Base-by-base conservation (phyloP, 2,888 invertebrate species). In the Ornithoptera alexandrae region DNA sequence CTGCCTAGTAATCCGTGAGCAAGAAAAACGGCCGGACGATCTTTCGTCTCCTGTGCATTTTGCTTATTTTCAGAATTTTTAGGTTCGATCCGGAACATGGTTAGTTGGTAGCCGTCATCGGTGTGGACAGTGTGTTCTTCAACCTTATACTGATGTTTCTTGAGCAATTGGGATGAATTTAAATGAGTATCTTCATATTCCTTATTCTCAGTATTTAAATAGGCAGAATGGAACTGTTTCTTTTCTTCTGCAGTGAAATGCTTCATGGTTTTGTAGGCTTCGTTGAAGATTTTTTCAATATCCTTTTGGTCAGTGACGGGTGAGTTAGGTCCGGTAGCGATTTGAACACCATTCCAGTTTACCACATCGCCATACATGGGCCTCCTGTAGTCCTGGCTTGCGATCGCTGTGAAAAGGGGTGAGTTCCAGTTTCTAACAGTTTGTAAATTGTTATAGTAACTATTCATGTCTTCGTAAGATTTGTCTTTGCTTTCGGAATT, bases 1-100 rank as follows among this genome's bases (percentile, higher is more conserved):
- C 94, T 94, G 61, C 94, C 94, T n/a, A 95, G 81, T 4, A 97
- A 82, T 7, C 96, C 95, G 80, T 95, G 95, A 86, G 94, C 90
- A 57, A 95, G 75, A 71, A 95, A 87, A 1, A 93, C 93, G 1
- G 90, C 92, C 8, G 92, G 92, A 67, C 79, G 83, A 60, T 80
- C 79, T 68, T 75, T 77, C 46, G 77, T 77, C 65, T 82, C 81
- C 20, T 67, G 57, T 42, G 10, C 50, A n/a, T 30, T 56, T n/a
- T 74, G 75, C 20, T 77, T 71, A 12, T 64, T 15, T 30, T 62
- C 22, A 56, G 75, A 76, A 62, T 79, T 76, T 74, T 82, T 84
- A n/a, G 86, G 78, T n/a, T 82, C 83, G 70, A 93, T 89, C 70
- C 87, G 88, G 84, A 91, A 85, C 71, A 92, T 69, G 8, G 87